phyloP scores from a whole-genome alignment of 1,140 invertebrate genomes.

The Archegozetes longisetosus region DNA sequence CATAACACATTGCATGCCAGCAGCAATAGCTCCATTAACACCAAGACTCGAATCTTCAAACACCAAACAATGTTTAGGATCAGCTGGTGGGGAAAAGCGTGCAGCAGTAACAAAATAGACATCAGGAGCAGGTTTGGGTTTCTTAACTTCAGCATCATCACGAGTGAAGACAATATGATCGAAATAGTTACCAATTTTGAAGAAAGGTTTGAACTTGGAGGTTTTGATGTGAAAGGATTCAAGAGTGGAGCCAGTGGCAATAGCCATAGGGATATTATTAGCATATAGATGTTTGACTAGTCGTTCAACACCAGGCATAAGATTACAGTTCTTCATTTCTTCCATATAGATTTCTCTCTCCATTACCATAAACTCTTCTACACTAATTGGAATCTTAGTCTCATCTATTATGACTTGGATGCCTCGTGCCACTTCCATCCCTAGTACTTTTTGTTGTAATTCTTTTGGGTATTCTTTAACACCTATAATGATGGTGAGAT shows the following conservation, averaged over 20 bases:
- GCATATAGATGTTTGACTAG: constrained; percentile 15
- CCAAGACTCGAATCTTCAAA: constrained; percentile 19
- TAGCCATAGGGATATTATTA: constrained; percentile 17
- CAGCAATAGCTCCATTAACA: constrained; percentile 12
- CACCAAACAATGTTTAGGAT: constrained; percentile 8
- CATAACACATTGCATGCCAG: constrained; percentile 18
- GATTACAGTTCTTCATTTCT: constrained; percentile 6
- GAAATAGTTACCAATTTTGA: constrained; percentile 12
- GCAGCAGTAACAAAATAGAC: constrained; percentile 13
- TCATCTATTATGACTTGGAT: constrained; percentile 9
- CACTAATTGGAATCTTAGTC: constrained; percentile 4
- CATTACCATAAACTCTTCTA: constrained; percentile 6
- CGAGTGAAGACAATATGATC: constrained; percentile 15
- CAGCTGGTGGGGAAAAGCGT: constrained; percentile 10
- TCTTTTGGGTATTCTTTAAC: constrained; percentile 7
- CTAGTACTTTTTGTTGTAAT: constrained; percentile 9
- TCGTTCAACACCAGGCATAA: constrained; percentile 18
- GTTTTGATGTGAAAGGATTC: constrained; percentile 12
- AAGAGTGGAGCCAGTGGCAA: constrained; percentile 9
- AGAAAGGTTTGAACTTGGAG: background rate
- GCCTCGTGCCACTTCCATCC: constrained; percentile 8
- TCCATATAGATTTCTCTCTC: constrained; percentile 7
- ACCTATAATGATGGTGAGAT: background rate
- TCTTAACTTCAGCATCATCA: constrained; percentile 17
- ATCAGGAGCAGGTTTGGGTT: constrained; percentile 16